Percentiles rank a stretch among this genome's conserved stretches.
Evolutionary conservation across 2,888 invertebrate species (phyloP).

Genomic region (Leucania comma): DNA sequence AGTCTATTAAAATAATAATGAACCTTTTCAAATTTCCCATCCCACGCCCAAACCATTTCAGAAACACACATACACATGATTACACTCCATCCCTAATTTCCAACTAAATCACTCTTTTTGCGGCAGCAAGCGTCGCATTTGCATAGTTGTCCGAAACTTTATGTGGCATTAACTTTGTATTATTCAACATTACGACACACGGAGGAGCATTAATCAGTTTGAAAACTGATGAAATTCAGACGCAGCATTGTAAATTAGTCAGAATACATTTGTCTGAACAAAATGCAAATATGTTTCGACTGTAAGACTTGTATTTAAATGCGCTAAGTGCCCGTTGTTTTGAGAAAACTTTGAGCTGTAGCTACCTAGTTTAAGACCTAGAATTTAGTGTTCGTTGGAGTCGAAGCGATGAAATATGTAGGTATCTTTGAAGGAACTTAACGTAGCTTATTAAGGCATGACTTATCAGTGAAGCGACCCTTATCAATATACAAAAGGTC

Average conservation of each 20-base stretch:
- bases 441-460: neutral
- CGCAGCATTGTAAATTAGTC: constrained; percentile 51
- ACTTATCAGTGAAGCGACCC: constrained; percentile 6
- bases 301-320: constrained; percentile 66
- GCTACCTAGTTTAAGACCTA: constrained; percentile 9
- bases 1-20: neutral
- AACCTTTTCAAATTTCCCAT: neutral
- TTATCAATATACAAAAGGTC: constrained; percentile 37
- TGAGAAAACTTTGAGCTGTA: constrained; percentile 25
- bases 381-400: neutral
- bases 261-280: constrained; percentile 59
- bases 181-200: constrained; percentile 53
- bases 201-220: constrained; percentile 58
- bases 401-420: neutral
- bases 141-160: constrained; percentile 59
- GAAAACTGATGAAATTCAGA: constrained; percentile 61
- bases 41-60: constrained; percentile 21
- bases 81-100: constrained; percentile 24
- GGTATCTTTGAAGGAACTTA: neutral
- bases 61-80: constrained; percentile 22
- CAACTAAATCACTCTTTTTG: constrained; percentile 58
- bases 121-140: constrained; percentile 42
- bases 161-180: constrained; percentile 57
- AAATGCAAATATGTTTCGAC: constrained; percentile 61
- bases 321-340: constrained; percentile 74